A percentile compares a stretch with the other conserved stretches of the same genome.
These are phyloP conservation scores for Pygathrix nemaeus DNA, from an alignment of 2,113 vertebrate species.

Conservation along the genomic window DNA sequence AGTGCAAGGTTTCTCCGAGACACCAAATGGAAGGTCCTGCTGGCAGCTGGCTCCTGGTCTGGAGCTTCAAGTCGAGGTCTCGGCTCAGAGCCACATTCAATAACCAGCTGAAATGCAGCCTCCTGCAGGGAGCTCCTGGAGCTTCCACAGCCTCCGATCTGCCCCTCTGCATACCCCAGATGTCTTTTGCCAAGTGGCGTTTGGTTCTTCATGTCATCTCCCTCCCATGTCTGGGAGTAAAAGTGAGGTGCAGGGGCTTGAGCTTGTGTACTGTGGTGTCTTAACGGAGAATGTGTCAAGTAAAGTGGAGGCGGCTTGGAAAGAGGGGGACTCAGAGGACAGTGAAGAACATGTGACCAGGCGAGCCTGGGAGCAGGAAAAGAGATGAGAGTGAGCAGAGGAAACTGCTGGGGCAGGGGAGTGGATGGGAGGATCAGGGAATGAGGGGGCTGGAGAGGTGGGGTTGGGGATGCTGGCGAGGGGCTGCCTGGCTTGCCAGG, in stretches of 20 bases:
- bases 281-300: neutral
- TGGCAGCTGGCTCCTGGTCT: neutral
- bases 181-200: neutral
- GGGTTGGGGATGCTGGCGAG: fast-evolving
- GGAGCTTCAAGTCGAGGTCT: neutral
- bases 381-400: neutral
- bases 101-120: neutral
- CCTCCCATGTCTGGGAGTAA: neutral
- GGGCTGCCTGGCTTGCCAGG: neutral
- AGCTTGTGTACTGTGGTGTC: neutral
- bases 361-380: neutral
- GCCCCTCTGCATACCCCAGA: neutral
- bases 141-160: neutral
- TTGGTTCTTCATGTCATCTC: neutral
- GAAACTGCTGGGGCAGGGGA: too few relatives aligned
- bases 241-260: neutral
- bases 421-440: too few relatives aligned
- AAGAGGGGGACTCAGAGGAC: neutral
- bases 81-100: neutral
- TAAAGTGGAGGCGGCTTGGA: neutral
- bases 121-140: too few relatives aligned
- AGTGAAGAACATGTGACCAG: neutral
- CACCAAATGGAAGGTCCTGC: neutral
- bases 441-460: neutral
- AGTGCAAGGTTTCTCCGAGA: neutral